A percentile compares a stretch with the other conserved stretches of the same genome.
Conservation (phyloP, 2,888 invertebrate species). For the Campaea margaritaria region DNA sequence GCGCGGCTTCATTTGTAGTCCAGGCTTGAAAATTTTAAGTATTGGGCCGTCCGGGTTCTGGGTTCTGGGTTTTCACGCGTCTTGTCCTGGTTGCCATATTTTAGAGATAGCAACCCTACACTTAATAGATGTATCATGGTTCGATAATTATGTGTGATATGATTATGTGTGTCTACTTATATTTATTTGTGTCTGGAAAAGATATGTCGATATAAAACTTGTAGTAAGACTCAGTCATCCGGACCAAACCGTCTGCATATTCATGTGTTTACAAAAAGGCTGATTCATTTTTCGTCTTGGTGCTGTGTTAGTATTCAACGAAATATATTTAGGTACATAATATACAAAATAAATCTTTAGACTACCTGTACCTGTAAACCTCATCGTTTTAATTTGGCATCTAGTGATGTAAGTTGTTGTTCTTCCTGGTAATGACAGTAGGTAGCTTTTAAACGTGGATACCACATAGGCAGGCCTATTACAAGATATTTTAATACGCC, state of each 20-base stretch:
- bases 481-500: neutral
- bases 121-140: conserved; percentile 5
- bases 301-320: neutral
- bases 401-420: too few species aligned
- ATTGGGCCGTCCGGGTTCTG: too few species aligned
- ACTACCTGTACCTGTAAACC: too few species aligned
- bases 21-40: too few species aligned
- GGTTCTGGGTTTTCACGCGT: too few species aligned
- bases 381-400: too few species aligned
- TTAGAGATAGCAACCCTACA: too few species aligned
- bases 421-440: too few species aligned
- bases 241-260: conserved; percentile 10
- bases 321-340: neutral
- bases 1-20: too few species aligned
- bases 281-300: conserved; percentile 10
- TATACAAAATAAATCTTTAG: too few species aligned
- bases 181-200: conserved; percentile 3
- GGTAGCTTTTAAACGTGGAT: neutral
- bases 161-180: neutral
- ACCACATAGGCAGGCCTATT: neutral
- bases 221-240: conserved; percentile 8
- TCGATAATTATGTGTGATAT: conserved; percentile 8
- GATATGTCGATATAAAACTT: conserved; percentile 14
- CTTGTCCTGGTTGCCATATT: too few species aligned
- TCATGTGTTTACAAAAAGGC: conserved; percentile 6